Conservation (phyloP, 1,140 invertebrate species). For the Paracyclopina nana region DNA sequence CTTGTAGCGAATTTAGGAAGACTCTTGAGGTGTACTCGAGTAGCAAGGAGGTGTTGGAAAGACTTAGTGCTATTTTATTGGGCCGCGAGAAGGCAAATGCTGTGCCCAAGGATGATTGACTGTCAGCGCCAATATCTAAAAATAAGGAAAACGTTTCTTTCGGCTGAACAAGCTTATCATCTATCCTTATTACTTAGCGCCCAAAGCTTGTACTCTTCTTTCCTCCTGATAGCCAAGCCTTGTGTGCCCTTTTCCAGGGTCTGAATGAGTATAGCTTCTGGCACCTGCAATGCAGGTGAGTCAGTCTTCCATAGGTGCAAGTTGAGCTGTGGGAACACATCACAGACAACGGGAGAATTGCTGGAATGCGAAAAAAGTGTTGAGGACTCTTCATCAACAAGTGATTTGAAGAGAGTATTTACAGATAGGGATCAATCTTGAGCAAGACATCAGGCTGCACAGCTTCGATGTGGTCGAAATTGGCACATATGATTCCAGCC, state of each 20-base stretch:
- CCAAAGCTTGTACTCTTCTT: slow-evolving; percentile 12
- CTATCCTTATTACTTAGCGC: slow-evolving; percentile 2
- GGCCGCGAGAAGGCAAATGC: slow-evolving; percentile 71
- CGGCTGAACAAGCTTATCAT: background rate
- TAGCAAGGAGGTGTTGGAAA: slow-evolving; percentile 68
- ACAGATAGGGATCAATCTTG: slow-evolving; percentile 62
- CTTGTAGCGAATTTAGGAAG: slow-evolving; percentile 27
- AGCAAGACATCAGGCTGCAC: slow-evolving; percentile 72
- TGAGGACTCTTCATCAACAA: too few species aligned
- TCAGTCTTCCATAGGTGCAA: slow-evolving; percentile 21
- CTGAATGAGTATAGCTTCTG: slow-evolving; percentile 12
- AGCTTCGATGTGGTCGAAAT: slow-evolving; percentile 45
- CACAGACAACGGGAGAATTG: slow-evolving; percentile 20
- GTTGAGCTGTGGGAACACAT: slow-evolving; percentile 21
- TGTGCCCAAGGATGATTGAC: slow-evolving; percentile 59
- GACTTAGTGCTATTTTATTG: slow-evolving; percentile 50
- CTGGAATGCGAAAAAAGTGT: slow-evolving; percentile 8
- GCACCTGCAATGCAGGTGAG: slow-evolving; percentile 19
- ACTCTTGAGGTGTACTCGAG: slow-evolving; percentile 67
- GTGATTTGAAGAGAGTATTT: slow-evolving; percentile 22
- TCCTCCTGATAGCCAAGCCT: slow-evolving; percentile 6
- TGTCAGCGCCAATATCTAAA: slow-evolving; percentile 50
- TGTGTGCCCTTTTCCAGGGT: slow-evolving; percentile 12
- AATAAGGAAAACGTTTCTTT: background rate
- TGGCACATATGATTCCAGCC: slow-evolving; percentile 66